Evolutionary conservation across 2,888 invertebrate genomes (phyloP).

Genomic region (Oligia latruncula): DNA sequence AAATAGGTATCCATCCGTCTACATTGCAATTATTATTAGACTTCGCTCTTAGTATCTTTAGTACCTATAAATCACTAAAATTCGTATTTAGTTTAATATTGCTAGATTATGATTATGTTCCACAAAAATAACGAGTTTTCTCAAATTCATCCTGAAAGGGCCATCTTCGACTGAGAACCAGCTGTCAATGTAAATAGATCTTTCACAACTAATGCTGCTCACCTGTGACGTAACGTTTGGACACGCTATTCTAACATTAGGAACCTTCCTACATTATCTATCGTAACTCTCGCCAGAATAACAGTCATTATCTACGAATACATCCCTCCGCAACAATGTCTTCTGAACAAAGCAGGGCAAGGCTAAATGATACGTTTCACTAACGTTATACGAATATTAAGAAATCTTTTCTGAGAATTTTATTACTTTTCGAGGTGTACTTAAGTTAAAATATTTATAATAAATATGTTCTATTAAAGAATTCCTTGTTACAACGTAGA

Average conservation of each 20-base stretch:
- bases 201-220: neutral
- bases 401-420: neutral
- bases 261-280: neutral
- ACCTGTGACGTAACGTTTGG: neutral
- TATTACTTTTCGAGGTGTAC: conserved; percentile 6
- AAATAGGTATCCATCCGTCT: neutral
- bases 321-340: neutral
- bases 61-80: neutral
- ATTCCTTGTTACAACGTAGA: neutral
- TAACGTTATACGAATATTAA: neutral
- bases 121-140: neutral
- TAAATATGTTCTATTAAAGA: neutral
- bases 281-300: conserved; percentile 1
- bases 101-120: neutral
- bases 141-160: neutral
- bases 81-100: neutral
- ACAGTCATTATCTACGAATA: conserved; percentile 1
- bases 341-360: neutral
- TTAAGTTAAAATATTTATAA: neutral
- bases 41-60: neutral
- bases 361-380: neutral
- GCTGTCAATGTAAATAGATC: neutral
- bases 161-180: neutral
- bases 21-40: neutral
- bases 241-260: conserved; percentile 56